These are phyloP conservation scores for Willisornis vidua DNA, from an alignment of 2,113 vertebrate genomes.

Conservation along the genomic window DNA sequence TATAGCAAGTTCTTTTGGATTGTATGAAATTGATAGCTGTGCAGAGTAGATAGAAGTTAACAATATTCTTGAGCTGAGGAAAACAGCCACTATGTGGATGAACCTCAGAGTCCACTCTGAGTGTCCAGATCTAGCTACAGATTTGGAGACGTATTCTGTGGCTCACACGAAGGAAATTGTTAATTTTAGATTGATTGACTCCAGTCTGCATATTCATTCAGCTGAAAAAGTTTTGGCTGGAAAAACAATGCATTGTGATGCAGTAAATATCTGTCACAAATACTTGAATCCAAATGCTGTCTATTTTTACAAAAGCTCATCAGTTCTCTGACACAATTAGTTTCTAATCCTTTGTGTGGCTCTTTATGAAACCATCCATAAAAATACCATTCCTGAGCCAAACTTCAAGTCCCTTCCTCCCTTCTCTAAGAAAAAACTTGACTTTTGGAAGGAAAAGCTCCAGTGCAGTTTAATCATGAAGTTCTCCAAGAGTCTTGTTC, in stretches of 20 bases:
- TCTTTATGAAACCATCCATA: background rate
- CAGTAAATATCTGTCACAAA: constrained; percentile 26
- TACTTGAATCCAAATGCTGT: constrained; percentile 44
- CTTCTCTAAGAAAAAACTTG: background rate
- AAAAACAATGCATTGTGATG: constrained; percentile 31
- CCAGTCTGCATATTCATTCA: background rate
- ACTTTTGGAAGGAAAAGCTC: background rate
- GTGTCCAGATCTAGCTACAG: background rate
- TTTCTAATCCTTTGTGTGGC: background rate
- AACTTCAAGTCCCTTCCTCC: constrained; percentile 11
- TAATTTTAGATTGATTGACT: constrained; percentile 33
- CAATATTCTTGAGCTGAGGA: background rate
- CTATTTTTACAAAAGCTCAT: constrained; percentile 55
- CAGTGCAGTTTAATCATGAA: background rate
- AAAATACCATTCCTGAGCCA: constrained; percentile 5
- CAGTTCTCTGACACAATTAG: constrained; percentile 1
- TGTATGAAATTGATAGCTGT: background rate
- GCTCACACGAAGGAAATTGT: background rate
- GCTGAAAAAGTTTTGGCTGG: constrained; percentile 5
- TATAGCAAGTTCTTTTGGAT: background rate
- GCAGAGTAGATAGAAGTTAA: background rate
- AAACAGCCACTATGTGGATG: background rate
- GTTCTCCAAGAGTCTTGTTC: background rate
- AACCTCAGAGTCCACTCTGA: background rate
- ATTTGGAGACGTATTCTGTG: background rate